These are phyloP conservation scores for Nasonia giraulti DNA, from an alignment of 1,140 invertebrate species.

Conservation along the genomic window DNA sequence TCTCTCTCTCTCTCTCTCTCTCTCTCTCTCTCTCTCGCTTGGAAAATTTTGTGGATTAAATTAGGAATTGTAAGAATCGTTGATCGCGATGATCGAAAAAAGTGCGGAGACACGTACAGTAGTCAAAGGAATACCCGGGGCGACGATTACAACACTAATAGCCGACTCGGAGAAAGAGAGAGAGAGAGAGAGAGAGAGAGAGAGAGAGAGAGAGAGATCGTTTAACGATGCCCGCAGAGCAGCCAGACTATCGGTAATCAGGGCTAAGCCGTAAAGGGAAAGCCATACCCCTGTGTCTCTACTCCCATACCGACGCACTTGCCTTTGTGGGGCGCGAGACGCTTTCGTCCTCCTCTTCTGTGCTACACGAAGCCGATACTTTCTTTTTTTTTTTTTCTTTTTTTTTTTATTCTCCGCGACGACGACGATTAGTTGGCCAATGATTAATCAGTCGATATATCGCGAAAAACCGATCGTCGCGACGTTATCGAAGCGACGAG, in stretches of 20 bases:
- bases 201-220: background rate
- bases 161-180: background rate
- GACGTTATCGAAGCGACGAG: background rate
- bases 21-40: background rate
- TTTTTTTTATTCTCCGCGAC: background rate
- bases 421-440: background rate
- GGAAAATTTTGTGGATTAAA: background rate
- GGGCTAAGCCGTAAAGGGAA: slow-evolving; percentile 1
- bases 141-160: slow-evolving; percentile 28
- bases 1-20: background rate
- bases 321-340: background rate
- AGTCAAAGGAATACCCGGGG: background rate
- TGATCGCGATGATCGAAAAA: background rate
- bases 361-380: no score
- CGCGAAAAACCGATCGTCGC: background rate
- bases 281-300: background rate
- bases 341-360: background rate
- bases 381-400: background rate
- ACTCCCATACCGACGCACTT: background rate
- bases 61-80: background rate
- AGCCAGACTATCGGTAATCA: slow-evolving; percentile 38
- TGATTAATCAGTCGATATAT: background rate
- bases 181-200: no score
- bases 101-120: background rate
- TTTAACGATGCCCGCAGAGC: slow-evolving; percentile 18